Percentiles rank a stretch among this genome's conserved stretches.
Conservation (phyloP, 2,113 vertebrate species). For the Cranoglanis bouderius region DNA sequence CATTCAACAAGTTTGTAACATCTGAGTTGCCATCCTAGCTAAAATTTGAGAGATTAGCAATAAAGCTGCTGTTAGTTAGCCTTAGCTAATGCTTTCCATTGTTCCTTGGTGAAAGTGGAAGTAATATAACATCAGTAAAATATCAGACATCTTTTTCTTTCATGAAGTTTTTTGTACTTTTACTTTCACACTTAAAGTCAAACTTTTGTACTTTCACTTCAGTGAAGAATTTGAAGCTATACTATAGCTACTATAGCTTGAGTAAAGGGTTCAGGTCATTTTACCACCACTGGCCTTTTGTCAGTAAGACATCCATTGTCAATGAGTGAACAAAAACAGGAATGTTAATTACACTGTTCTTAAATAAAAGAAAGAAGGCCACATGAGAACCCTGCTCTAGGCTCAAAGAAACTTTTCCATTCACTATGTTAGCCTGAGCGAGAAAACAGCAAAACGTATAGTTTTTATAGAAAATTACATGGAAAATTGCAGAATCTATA, state of each 20-base stretch:
- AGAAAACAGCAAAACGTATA: neutral
- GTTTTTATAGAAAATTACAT: too few relatives aligned
- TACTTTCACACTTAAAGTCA: neutral
- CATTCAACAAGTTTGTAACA: neutral
- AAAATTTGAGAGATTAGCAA: neutral
- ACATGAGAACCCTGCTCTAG: slow-evolving; percentile 7
- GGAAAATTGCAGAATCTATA: neutral
- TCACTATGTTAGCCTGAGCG: neutral
- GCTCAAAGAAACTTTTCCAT: neutral
- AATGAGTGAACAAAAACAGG: neutral
- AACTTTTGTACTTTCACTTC: neutral
- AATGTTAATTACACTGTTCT: neutral
- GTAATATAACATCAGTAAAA: neutral
- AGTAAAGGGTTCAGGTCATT: neutral
- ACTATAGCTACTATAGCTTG: neutral
- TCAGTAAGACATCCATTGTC: neutral
- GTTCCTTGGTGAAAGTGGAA: neutral
- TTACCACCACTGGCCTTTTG: neutral
- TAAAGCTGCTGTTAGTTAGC: neutral
- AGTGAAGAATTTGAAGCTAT: neutral
- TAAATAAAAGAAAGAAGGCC: neutral
- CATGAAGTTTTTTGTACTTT: neutral
- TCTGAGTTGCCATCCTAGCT: neutral
- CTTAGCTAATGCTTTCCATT: neutral
- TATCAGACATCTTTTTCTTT: neutral